These are phyloP conservation scores for Erinaceus europaeus DNA, from an alignment of 2,113 vertebrate genomes.

Conservation along the genomic window DNA sequence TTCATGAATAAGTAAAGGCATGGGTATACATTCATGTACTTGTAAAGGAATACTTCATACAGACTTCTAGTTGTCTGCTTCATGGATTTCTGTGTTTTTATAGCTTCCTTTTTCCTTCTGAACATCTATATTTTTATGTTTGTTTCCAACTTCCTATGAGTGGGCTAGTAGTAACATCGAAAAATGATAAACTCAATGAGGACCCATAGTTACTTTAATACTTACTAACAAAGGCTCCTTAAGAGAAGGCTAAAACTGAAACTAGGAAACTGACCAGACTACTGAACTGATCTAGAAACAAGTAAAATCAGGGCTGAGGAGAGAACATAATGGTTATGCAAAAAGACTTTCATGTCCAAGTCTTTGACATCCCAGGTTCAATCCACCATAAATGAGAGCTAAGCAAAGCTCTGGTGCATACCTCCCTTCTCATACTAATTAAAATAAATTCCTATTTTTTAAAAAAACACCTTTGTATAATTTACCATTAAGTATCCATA, in stretches of 20 bases:
- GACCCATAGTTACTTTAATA: background rate
- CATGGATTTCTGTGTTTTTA: slow-evolving; percentile 2
- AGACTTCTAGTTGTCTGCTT: background rate
- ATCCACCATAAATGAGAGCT: too few species aligned
- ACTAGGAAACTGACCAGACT: slow-evolving; percentile 24
- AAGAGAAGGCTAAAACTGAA: background rate
- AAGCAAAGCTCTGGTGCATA: too few species aligned
- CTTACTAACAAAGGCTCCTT: background rate
- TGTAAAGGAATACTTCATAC: too few species aligned
- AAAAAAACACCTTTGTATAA: too few species aligned
- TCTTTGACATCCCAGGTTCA: too few species aligned
- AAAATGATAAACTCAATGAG: background rate
- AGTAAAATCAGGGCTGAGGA: too few species aligned
- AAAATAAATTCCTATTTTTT: too few species aligned
- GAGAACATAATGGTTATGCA: too few species aligned
- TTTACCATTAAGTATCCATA: too few species aligned
- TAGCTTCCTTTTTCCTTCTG: background rate
- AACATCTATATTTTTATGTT: background rate
- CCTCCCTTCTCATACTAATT: too few species aligned
- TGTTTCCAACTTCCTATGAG: background rate
- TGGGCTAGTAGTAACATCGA: slow-evolving; percentile 3
- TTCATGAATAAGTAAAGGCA: slow-evolving; percentile 17
- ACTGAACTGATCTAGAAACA: background rate
- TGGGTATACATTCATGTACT: background rate
- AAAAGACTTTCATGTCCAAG: too few species aligned